Evolutionary conservation across 2,113 vertebrate species (phyloP), one percentile per base, ranked within the genome.

Genomic region (Polypterus senegalus): DNA sequence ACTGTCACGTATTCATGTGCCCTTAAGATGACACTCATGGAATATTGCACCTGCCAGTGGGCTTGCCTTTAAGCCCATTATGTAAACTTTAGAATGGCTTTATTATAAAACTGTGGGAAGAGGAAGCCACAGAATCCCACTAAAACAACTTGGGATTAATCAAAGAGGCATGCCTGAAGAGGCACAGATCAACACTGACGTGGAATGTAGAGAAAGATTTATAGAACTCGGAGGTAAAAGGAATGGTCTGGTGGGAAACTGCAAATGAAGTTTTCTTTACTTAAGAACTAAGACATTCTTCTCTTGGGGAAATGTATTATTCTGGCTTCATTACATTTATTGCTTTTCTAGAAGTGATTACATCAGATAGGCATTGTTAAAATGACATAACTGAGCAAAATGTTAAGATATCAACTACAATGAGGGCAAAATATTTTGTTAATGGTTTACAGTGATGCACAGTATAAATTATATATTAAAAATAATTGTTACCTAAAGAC

Each of bases 131-230:
- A 76, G 82, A 83, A 84, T 85, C 82, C 74, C 65, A 62, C 83
- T 89, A 81, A 87, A 89, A 87, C 84, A 89, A 89, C 82, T 81
- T 61, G 53, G 85, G 86, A 89, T 89, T 89, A 89, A 75, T 71
- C 74, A 65, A 74, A 73, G 73, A 59, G 71, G 68, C 82, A 72
- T 83, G 81, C 79, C 87, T 80, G 86, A 69, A 64, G 81, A 71
- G 72, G 71, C 82, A 62, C 64, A 75, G 79, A 87, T 86, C 80
- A 79, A 81, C 82, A 83, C 83, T 89, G 86, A 86, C 82, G 82
- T 81, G 81, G 77, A 86, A 86, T 77, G 82, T 81, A 86, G 85
- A 86, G 82, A 87, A 87, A 86, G 84, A 86, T 68, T 79, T 77
- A 67, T 71, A 68, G 79, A 74, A 84, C 81, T 78, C 74, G 68